A percentile compares a stretch with the other conserved stretches of the same genome.
phyloP scores from a whole-genome alignment of 2,888 invertebrate species.

The Eugnorisma glareosa region DNA sequence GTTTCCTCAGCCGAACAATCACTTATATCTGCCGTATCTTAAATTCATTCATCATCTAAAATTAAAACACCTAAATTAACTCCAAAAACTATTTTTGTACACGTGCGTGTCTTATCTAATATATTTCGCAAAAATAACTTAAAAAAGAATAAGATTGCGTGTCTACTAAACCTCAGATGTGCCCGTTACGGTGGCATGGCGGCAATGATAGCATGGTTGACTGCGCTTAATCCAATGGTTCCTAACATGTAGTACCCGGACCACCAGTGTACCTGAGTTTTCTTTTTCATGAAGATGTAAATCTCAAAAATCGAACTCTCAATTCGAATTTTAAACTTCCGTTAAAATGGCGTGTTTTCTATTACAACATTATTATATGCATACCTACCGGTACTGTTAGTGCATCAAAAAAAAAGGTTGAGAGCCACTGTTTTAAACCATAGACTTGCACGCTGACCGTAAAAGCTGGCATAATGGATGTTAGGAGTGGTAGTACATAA shows the following conservation, averaged over 20 bases:
- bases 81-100: neutral
- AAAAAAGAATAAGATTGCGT: conserved; percentile 35
- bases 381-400: neutral
- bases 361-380: neutral
- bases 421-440: conserved; percentile 29
- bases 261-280: neutral
- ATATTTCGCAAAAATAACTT: neutral
- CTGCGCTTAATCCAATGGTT: conserved; percentile 19
- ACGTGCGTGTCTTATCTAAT: neutral
- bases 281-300: too few relatives aligned
- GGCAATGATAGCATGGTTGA: conserved; percentile 24
- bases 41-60: neutral
- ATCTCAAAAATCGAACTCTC: neutral
- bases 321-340: neutral
- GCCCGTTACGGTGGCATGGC: conserved; percentile 19
- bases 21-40: neutral
- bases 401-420: neutral
- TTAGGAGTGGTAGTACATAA: neutral
- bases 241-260: neutral
- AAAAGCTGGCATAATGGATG: neutral
- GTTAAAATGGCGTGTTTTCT: neutral
- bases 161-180: conserved; percentile 31
- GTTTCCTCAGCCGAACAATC: neutral
- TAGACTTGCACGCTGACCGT: conserved; percentile 27
- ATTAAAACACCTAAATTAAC: neutral